phyloP scores from a whole-genome alignment of 2,797 vertebrate genomes.

The Serranus cabrilla region DNA sequence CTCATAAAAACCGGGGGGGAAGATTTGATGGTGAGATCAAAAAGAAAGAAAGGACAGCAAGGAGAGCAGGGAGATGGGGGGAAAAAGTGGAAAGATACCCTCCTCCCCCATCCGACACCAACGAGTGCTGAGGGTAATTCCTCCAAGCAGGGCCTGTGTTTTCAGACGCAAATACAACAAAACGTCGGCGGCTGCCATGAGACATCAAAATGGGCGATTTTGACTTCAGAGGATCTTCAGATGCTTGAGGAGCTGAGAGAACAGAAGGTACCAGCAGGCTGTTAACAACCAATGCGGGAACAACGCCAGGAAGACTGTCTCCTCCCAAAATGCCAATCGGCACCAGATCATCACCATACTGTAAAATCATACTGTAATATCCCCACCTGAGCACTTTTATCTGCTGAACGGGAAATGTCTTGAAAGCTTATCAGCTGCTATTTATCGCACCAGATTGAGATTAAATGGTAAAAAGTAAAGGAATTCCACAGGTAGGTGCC shows the following conservation, averaged over 20 bases:
- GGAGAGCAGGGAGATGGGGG: slow-evolving; percentile 52
- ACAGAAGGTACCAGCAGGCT: slow-evolving; percentile 86
- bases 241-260: slow-evolving; percentile 82
- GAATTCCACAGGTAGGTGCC: slow-evolving; percentile 27
- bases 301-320: slow-evolving; percentile 78
- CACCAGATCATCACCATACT: slow-evolving; percentile 64
- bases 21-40: slow-evolving; percentile 87
- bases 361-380: slow-evolving; percentile 65
- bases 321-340: slow-evolving; percentile 77
- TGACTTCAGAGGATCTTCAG: slow-evolving; percentile 87
- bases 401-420: slow-evolving; percentile 54
- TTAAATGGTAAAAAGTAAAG: slow-evolving; percentile 24
- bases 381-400: slow-evolving; percentile 75
- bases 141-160: slow-evolving; percentile 73
- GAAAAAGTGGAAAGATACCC: slow-evolving; percentile 47
- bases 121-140: slow-evolving; percentile 76
- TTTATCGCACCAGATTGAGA: slow-evolving; percentile 36
- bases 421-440: slow-evolving; percentile 60
- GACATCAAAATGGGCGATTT: slow-evolving; percentile 82
- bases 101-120: slow-evolving; percentile 67
- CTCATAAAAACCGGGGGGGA: slow-evolving; percentile 72
- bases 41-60: slow-evolving; percentile 75
- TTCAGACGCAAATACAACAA: slow-evolving; percentile 84
- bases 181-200: slow-evolving; percentile 75
- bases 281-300: slow-evolving; percentile 81